Percentiles rank a stretch among this genome's conserved stretches.
Conservation (phyloP, 2,888 invertebrate species). For the Oligia strigilis region DNA sequence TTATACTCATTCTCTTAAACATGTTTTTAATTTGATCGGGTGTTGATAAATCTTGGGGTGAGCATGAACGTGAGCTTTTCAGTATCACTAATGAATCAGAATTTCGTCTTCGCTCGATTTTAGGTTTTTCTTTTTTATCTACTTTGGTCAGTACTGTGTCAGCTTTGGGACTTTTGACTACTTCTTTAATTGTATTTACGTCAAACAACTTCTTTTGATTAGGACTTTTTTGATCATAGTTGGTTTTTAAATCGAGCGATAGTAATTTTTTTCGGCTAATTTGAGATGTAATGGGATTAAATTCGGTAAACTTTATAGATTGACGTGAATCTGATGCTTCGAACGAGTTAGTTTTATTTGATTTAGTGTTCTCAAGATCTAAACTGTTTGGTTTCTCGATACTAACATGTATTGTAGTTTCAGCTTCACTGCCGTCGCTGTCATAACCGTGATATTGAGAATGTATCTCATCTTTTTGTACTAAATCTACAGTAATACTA, state of each 20-base stretch:
- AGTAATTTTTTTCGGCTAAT: slow-evolving; percentile 76
- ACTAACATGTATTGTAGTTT: slow-evolving; percentile 88
- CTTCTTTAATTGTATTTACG: slow-evolving; percentile 49
- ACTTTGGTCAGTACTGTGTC: slow-evolving; percentile 23
- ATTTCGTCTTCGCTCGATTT: slow-evolving; percentile 71
- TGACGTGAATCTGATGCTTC: slow-evolving; percentile 48
- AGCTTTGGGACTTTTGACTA: slow-evolving; percentile 39
- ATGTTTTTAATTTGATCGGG: slow-evolving; percentile 74
- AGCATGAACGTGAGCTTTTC: slow-evolving; percentile 61
- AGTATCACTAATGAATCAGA: slow-evolving; percentile 76
- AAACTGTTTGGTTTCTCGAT: slow-evolving; percentile 79
- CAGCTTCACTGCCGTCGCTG: slow-evolving; percentile 88
- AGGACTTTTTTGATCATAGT: slow-evolving; percentile 70
- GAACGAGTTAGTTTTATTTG: slow-evolving; percentile 48
- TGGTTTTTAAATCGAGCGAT: slow-evolving; percentile 80
- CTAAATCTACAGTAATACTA: slow-evolving; percentile 33
- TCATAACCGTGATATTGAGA: slow-evolving; percentile 89
- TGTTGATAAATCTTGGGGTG: slow-evolving; percentile 66
- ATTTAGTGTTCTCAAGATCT: slow-evolving; percentile 62
- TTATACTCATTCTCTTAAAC: slow-evolving; percentile 79
- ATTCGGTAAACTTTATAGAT: slow-evolving; percentile 35
- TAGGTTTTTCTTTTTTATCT: slow-evolving; percentile 39
- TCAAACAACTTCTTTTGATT: slow-evolving; percentile 67
- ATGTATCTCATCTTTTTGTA: slow-evolving; percentile 63
- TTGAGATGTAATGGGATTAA: slow-evolving; percentile 44